Conservation (phyloP, 2,888 invertebrate species). For the Rhagonycha lutea region DNA sequence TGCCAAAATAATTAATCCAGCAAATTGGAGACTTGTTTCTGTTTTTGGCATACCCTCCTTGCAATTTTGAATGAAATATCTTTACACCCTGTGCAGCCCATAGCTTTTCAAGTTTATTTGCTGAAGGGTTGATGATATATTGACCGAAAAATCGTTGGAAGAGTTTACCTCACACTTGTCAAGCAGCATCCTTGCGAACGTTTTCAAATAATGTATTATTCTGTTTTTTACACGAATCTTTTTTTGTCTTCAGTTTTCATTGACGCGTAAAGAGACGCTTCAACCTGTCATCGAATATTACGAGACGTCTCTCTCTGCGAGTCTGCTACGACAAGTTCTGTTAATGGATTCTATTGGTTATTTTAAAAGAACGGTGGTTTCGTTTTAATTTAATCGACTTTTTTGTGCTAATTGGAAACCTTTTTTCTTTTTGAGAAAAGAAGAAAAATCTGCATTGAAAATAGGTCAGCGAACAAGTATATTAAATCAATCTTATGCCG, state of each 20-base stretch:
- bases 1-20: not conserved
- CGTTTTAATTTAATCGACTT: not conserved
- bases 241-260: conserved; percentile 9
- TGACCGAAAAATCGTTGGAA: not conserved
- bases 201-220: not conserved
- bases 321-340: not conserved
- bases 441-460: conserved; percentile 18
- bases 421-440: not conserved
- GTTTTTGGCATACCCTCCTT: not conserved
- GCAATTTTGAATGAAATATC: not conserved
- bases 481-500: conserved; percentile 28
- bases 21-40: not conserved
- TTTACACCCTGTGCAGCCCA: not conserved
- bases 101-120: not conserved
- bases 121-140: not conserved
- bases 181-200: not conserved
- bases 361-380: not conserved
- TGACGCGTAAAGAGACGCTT: not conserved
- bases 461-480: conserved; percentile 27
- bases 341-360: conserved; percentile 8
- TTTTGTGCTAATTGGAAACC: not conserved
- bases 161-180: not conserved
- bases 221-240: conserved; percentile 7
- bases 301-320: not conserved
- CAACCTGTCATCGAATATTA: conserved; percentile 6